Evolutionary conservation across 2,113 vertebrate genomes (phyloP), one percentile per base, ranked within the genome.

Genomic region (Gymnogyps californianus): DNA sequence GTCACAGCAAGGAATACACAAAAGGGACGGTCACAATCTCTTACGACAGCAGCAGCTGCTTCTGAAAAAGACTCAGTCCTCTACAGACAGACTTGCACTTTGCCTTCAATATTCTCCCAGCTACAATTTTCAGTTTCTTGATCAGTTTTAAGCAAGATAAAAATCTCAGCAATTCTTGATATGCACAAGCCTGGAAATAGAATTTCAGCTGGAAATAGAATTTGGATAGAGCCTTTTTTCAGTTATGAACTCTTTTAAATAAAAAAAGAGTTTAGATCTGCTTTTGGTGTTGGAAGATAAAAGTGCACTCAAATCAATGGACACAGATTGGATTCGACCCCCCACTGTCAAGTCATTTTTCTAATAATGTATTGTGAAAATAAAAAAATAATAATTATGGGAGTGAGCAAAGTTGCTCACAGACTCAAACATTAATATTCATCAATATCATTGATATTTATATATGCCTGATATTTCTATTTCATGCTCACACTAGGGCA

Each of bases 381-480:
- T 31, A 88, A 66, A 32, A 47, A 38, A 47, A 88, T n/a, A 61
- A 29, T 66, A 85, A 79, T 40, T 11, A 80, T 36, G 64, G 38
- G 31, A 93, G 34, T 65, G 24, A 89, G 47, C 17, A 91, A 93
- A 93, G 83, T 87, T 93, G 38, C 87, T 75, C 72, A 65, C 61
- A 76, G 82, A 77, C 79, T 69, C 32, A 34, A 83, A 67, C 57
- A 87, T 95, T 94, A 97, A 96, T 96, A 96, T 95, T 96, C 71
- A 93, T 94, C 67, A 55, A 87, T 78, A 91, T 66, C 64, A 95
- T 79, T 96, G 64, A 76, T 92, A 96, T 94, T 96, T 95, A 96
- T 96, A 90, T 84, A 93, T 94, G 90, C 87, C 38, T 95, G 89
- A 93, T 93, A 95, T 79, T 92, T 96, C 75, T 96, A 65, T 90